Evolutionary conservation across 2,113 vertebrate genomes (phyloP).

Genomic region (Galeopterus variegatus): DNA sequence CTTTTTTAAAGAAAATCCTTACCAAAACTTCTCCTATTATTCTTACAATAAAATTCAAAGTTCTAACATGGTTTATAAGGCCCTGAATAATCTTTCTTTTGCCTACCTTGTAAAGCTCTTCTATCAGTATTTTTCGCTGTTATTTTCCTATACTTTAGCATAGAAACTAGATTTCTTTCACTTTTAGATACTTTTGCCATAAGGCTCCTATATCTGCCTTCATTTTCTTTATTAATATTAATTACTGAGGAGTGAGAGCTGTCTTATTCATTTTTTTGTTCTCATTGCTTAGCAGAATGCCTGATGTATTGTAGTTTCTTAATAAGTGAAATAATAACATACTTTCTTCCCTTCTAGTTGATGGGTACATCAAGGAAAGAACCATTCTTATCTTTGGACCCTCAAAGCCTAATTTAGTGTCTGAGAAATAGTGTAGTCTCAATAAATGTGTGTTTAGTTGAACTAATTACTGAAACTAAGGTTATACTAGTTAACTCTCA

Average conservation of each 20-base stretch:
- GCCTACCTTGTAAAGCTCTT: neutral
- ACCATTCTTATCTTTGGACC: neutral
- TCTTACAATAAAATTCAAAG: neutral
- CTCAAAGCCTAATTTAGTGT: neutral
- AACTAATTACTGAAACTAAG: neutral
- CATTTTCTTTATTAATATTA: neutral
- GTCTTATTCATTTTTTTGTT: no score
- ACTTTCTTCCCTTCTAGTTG: neutral
- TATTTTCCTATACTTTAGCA: neutral
- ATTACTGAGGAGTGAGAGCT: neutral
- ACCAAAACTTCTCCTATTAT: neutral
- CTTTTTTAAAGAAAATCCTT: conserved; percentile 19
- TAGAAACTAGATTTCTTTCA: neutral
- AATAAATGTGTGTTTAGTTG: neutral
- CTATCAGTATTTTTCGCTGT: neutral
- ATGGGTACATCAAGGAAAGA: neutral
- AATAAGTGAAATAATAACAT: neutral
- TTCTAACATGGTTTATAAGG: neutral
- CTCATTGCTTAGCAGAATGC: no score
- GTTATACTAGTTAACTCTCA: neutral
- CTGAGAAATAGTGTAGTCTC: neutral
- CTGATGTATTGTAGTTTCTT: neutral
- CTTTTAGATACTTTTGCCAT: neutral
- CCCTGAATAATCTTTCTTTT: neutral
- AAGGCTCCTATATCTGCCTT: neutral